Conservation (phyloP, 64 coral and sea anemone genomes). For the Trachythela sp. region DNA sequence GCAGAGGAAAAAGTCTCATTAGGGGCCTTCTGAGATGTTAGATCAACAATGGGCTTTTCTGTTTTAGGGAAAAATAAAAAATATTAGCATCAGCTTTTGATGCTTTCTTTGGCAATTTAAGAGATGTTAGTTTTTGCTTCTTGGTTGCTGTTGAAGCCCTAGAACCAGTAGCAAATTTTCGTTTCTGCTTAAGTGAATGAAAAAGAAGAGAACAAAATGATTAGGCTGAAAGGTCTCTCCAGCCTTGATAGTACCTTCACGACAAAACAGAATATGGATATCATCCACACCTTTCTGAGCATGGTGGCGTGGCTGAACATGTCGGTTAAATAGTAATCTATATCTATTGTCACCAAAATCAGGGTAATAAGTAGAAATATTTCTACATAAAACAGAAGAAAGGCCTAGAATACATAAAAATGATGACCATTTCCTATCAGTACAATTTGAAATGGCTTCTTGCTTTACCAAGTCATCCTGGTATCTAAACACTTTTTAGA, state of each 20-base stretch:
- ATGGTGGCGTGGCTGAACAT: neutral
- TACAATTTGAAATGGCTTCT: neutral
- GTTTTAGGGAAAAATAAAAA: neutral
- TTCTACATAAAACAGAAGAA: neutral
- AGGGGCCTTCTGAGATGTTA: neutral
- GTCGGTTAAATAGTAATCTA: neutral
- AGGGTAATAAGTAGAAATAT: neutral
- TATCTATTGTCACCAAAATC: neutral
- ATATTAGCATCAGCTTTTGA: neutral
- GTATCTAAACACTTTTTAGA: neutral
- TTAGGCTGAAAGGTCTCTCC: neutral
- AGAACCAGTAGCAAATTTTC: neutral
- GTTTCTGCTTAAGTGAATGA: neutral
- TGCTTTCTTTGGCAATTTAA: neutral
- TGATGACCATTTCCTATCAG: neutral
- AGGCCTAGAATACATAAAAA: neutral
- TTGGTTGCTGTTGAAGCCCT: neutral
- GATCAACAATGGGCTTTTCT: neutral
- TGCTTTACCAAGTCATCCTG: neutral
- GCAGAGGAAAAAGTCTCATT: neutral
- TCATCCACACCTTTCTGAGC: neutral
- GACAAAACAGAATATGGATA: constrained; percentile 5
- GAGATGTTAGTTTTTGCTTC: neutral
- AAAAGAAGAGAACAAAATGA: constrained; percentile 6
- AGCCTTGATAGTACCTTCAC: neutral